Evolutionary conservation across 1,140 invertebrate genomes (phyloP), one percentile per base, ranked within the genome.

Genomic region (Phthorimaea operculella): DNA sequence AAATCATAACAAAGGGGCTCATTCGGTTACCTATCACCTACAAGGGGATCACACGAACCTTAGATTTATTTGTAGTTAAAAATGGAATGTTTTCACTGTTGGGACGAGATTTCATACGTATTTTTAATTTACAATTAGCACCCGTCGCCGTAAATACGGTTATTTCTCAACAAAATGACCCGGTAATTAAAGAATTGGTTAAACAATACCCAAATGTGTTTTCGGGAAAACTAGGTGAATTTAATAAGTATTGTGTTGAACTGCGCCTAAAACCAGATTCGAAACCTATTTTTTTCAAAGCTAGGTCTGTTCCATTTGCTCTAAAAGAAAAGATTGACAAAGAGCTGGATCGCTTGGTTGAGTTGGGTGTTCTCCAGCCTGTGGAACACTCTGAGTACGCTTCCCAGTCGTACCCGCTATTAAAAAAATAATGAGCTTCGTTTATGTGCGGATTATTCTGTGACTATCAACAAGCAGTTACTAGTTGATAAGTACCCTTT

Each of bases 401-500:
- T 11, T 48, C 45, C 45, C n/a, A 16, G 17, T 48, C 10, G n/a
- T 48, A 18, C 45, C 45, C 10, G 16, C 16, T 1, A 4, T 48
- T 5, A 48, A 48, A 18, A 16, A 10, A 48, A 48, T 18, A 16
- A 16, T 48, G 11, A 12, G n/a, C 9, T 48, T 48, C n/a, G 45
- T 12, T 18, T 48, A 18, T 48, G 45, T 48, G 45, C 45, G 16
- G 45, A 48, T 18, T 48, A 48, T 48, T 48, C 45, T 1, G 45
- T 48, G n/a, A 42, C 39, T 4, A 42, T 48, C 45, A 16, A 48
- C 16, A 48, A 48, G 16, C n/a, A 48, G 17, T 10, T 18, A 10
- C 4, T 48, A 10, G 45, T 48, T 6, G 45, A 48, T 14, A 12
- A 14, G n/a, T 48, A 48, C 16, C 45, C 45, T 6, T 18, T 48